phyloP scores from a whole-genome alignment of 2,113 vertebrate genomes.

The Phocoena sinus region DNA sequence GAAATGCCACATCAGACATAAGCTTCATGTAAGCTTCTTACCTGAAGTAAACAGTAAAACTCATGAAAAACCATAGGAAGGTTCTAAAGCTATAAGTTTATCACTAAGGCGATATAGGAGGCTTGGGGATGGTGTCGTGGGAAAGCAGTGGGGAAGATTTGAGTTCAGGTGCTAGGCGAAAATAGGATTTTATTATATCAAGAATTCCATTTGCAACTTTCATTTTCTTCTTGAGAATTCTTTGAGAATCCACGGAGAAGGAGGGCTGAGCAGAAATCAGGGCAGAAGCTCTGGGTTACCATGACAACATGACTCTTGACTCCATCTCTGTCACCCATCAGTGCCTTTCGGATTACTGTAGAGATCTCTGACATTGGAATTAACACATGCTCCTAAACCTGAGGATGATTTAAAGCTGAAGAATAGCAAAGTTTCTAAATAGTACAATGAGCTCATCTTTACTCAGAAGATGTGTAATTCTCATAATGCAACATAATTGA shows the following conservation, averaged over 20 bases:
- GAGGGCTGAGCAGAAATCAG: background rate
- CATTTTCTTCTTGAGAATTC: background rate
- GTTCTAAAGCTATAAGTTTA: background rate
- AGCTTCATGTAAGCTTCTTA: background rate
- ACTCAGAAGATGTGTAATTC: background rate
- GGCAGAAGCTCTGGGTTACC: background rate
- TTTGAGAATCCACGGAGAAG: background rate
- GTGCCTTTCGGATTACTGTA: background rate
- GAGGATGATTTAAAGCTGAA: constrained; percentile 2
- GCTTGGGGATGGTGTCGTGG: too few relatives aligned
- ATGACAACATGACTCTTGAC: background rate
- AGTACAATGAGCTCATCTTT: background rate
- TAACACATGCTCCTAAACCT: background rate
- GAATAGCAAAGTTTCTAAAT: background rate
- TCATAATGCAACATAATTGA: background rate
- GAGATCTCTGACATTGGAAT: background rate
- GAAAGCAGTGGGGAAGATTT: background rate
- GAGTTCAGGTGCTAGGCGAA: background rate
- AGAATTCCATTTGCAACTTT: background rate
- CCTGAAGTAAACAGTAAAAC: background rate
- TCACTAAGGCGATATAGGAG: background rate
- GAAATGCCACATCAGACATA: background rate
- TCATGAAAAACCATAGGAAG: background rate
- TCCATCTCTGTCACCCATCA: background rate
- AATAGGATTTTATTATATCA: background rate